Evolutionary conservation across 2,888 invertebrate genomes (phyloP), one percentile per base, ranked within the genome.

Genomic region (Chrysolina americana): DNA sequence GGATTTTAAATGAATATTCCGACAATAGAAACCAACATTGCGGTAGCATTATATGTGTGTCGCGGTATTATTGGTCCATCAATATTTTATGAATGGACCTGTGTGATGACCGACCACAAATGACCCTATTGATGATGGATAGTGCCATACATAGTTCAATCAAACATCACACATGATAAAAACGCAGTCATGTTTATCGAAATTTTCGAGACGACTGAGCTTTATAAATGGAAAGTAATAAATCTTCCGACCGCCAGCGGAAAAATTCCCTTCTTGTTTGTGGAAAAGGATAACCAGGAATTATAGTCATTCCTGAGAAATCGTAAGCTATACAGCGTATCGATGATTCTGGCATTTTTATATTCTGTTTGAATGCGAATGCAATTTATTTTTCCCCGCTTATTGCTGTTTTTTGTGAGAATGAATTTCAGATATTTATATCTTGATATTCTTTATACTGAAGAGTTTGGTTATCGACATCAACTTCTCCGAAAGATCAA

Each of bases 141-240:
- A 48, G 65, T 23, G 23, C 6, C 17, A 9, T 19, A 64, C 47
- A 65, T n/a, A 47, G 48, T 48, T 65, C 65, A 48, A 65, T 65
- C 65, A 65, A 44, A 65, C 41, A 41, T 47, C 65, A 23, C 23
- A 59, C 59, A 59, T 28, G 47, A 65, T 23, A 48, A 65, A 68
- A 74, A 71, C 68, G 68, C 71, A 68, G 56, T 68, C 68, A 69
- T 75, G 71, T 75, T 75, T 75, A 71, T 75, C 63, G 71, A 77
- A 71, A 77, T 77, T 77, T 77, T 75, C 73, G 28, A 68, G 73
- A 69, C 65, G 77, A 70, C 68, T 66, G 63, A 77, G 64, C 66
- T 44, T 70, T 56, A 68, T 74, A 63, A 69, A 70, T 74, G 47
- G 64, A 56, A 69, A 21, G 56, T 50, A 50, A 72, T 76, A 76